Evolutionary conservation across 1,140 invertebrate species (phyloP).

Genomic region (Scaptodrosophila lebanonensis): DNA sequence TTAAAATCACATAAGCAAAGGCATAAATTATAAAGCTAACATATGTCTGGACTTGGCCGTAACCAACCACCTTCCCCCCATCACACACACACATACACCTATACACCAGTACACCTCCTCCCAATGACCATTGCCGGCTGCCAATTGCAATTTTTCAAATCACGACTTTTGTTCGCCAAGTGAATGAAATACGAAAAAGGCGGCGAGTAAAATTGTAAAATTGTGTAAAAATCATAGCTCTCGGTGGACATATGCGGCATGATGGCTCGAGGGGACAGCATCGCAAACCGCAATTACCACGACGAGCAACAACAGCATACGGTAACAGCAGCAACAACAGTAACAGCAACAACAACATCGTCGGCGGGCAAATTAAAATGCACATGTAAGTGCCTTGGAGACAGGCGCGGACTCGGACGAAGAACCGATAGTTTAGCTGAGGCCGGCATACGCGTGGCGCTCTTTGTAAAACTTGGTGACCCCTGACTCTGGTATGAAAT

Average conservation of each 20-base stretch:
- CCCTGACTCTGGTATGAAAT: slow-evolving; percentile 47
- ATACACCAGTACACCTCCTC: too few species aligned
- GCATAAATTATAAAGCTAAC: slow-evolving; percentile 70
- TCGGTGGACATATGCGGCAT: slow-evolving; percentile 68
- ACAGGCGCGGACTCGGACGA: too few species aligned
- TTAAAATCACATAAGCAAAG: slow-evolving; percentile 56
- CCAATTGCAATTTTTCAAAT: slow-evolving; percentile 51
- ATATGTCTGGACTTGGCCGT: slow-evolving; percentile 52
- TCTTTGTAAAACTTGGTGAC: slow-evolving; percentile 35
- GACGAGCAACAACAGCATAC: background rate
- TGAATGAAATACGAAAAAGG: slow-evolving; percentile 24
- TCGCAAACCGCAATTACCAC: slow-evolving; percentile 52
- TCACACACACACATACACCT: too few species aligned
- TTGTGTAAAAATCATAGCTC: slow-evolving; percentile 55
- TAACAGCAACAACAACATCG: slow-evolving; percentile 37
- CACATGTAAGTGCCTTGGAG: slow-evolving; percentile 17
- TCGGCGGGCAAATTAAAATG: slow-evolving; percentile 9
- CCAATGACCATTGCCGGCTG: slow-evolving; percentile 15
- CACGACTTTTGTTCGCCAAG: slow-evolving; percentile 32
- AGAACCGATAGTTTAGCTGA: too few species aligned
- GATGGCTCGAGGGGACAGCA: slow-evolving; percentile 64
- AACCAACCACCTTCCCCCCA: background rate
- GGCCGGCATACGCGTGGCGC: too few species aligned
- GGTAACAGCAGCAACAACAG: too few species aligned
- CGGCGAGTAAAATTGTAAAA: slow-evolving; percentile 9